phyloP scores from a whole-genome alignment of 1,140 invertebrate genomes.

The Cydia strobilella region DNA sequence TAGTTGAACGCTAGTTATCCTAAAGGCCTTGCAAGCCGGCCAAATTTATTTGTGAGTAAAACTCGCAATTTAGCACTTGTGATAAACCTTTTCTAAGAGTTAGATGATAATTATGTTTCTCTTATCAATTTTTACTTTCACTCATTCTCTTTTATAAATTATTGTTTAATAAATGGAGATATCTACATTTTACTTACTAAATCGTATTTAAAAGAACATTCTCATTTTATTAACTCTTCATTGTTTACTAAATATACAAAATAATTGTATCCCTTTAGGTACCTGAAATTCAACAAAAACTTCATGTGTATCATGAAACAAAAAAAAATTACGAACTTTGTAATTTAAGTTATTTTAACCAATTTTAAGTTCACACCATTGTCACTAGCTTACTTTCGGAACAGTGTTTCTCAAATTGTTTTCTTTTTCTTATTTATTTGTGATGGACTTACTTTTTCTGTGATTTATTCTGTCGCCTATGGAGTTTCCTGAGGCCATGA shows the following conservation, averaged over 20 bases:
- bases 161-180: constrained; percentile 5
- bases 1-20: constrained; percentile 20
- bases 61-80: constrained; percentile 63
- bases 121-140: constrained; percentile 18
- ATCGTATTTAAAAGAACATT: constrained; percentile 33
- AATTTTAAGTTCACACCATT: constrained; percentile 47
- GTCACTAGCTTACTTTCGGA: constrained; percentile 53
- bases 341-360: constrained; percentile 55
- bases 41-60: constrained; percentile 45
- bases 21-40: constrained; percentile 32
- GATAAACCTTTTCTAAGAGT: constrained; percentile 55
- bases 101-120: constrained; percentile 35
- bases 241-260: constrained; percentile 41
- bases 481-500: constrained; percentile 43
- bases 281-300: constrained; percentile 70
- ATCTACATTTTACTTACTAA: constrained; percentile 13
- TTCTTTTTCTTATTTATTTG: constrained; percentile 59
- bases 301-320: constrained; percentile 39
- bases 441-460: constrained; percentile 57
- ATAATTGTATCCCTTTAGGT: constrained; percentile 68
- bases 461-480: constrained; percentile 60
- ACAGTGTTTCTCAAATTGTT: constrained; percentile 78
- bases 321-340: constrained; percentile 23
- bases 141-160: constrained; percentile 16
- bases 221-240: constrained; percentile 36